phyloP scores from a whole-genome alignment of 2,113 vertebrate genomes.

The Periophthalmodon schlosseri region DNA sequence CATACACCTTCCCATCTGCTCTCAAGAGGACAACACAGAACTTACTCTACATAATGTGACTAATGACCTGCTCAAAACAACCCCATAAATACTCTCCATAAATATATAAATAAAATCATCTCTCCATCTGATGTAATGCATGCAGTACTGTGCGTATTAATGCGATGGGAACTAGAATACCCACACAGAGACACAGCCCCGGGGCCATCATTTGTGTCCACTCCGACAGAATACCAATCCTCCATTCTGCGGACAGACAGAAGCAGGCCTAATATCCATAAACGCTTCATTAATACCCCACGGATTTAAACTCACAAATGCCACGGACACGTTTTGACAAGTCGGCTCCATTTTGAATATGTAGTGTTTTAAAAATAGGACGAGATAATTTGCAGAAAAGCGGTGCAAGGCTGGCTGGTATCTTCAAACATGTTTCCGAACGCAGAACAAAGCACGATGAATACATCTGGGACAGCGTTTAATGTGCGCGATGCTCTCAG shows the following conservation, averaged over 20 bases:
- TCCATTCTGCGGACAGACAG: constrained; percentile 16
- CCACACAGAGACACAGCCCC: constrained; percentile 28
- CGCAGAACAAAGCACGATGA: constrained; percentile 40
- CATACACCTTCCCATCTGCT: not conserved
- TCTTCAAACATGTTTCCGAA: constrained; percentile 18
- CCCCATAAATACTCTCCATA: not conserved
- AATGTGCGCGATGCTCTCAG: constrained; percentile 19
- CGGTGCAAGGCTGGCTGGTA: constrained; percentile 27
- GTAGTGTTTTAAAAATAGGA: constrained; percentile 36
- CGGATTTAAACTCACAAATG: constrained; percentile 41
- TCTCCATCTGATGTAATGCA: constrained; percentile 12
- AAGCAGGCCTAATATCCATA: constrained; percentile 47
- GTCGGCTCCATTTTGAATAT: constrained; percentile 30
- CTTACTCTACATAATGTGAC: not conserved
- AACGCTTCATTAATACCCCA: constrained; percentile 47
- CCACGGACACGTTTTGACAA: constrained; percentile 38
- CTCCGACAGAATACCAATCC: constrained; percentile 37
- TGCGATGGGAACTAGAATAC: constrained; percentile 14
- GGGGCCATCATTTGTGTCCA: constrained; percentile 34
- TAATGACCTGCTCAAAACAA: constrained; percentile 1
- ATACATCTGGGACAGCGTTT: constrained; percentile 14
- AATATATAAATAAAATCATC: not conserved
- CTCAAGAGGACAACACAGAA: not conserved
- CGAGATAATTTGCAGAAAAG: constrained; percentile 33
- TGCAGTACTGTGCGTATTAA: constrained; percentile 19